Evolutionary conservation across 1,140 invertebrate species (phyloP), one percentile per base, ranked within the genome.

Genomic region (Hyphantria cunea): DNA sequence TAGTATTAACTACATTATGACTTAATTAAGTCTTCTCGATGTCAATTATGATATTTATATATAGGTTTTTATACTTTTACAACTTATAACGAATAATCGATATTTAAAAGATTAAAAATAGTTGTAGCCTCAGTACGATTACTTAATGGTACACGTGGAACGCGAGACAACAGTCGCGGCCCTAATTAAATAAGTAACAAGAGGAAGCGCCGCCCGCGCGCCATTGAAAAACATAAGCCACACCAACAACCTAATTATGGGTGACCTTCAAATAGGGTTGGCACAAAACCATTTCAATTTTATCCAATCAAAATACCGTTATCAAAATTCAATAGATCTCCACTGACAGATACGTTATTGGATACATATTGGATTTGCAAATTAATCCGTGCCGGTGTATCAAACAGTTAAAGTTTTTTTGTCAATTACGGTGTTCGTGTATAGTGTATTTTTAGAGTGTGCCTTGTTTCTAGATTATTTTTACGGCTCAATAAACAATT

Each of bases 221-320:
- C 66, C 81, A 78, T 68, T 86, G 80, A 81, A 82, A 82, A 86
- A 86, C 78, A 66, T 66, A 76, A 79, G 74, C 70, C 68, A 68
- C 71, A 64, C 55, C 69, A 71, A 64, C 78, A 78, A 81, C 72
- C 74, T 78, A 84, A 86, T 82, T 82, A 84, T 67, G 68, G 47
- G 42, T 79, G 78, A 81, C 79, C 79, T 80, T 78, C 73, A 44
- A 45, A 54, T 65, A 80, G 80, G 80, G 78, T 49, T 85, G 63
- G 48, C 70, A 65, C 44, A 0, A 17, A 32, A 44, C 37, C 17
- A 12, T 45, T 45, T 17, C 10, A 25, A 39, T 42, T 45, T 48
- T 44, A 42, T 31, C 34, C 41, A 14, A 51, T 61, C 45, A 51
- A 48, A 63, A 68, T 55, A 65, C 58, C 48, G 52, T 58, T 53